These are phyloP conservation scores for Agrochola macilenta DNA, from an alignment of 2,888 invertebrate species.

Conservation along the genomic window DNA sequence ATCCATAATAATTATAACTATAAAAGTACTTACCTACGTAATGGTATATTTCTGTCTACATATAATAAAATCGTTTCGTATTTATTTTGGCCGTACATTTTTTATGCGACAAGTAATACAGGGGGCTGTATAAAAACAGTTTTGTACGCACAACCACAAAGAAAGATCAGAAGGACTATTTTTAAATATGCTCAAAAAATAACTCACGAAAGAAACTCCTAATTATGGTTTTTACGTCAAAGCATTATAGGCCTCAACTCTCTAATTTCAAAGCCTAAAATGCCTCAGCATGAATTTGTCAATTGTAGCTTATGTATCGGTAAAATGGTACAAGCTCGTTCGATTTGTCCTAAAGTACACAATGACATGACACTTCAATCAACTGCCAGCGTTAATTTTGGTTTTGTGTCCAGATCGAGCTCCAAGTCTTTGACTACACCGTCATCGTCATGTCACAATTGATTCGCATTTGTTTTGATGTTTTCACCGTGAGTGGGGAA, in stretches of 20 bases:
- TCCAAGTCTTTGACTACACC: not conserved
- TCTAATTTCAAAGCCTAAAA: not conserved
- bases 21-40: not conserved
- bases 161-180: slow-evolving; percentile 35
- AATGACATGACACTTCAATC: slow-evolving; percentile 39
- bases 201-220: not conserved
- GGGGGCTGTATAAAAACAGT: slow-evolving; percentile 50
- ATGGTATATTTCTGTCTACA: not conserved
- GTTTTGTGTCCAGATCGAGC: not conserved
- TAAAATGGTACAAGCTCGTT: slow-evolving; percentile 6
- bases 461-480: no score
- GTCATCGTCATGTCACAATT: not conserved
- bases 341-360: slow-evolving; percentile 25
- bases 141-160: slow-evolving; percentile 14
- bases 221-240: not conserved
- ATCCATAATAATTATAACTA: not conserved
- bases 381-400: slow-evolving; percentile 28
- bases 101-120: slow-evolving; percentile 47
- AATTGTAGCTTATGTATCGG: not conserved
- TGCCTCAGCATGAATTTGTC: not conserved
- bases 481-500: no score
- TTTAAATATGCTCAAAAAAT: not conserved
- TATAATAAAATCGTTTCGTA: slow-evolving; percentile 45
- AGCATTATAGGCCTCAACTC: not conserved
- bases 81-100: slow-evolving; percentile 57